Evolutionary conservation across 2,113 vertebrate species (phyloP), one percentile per base, ranked within the genome.

Genomic region (Thryonomys swinderianus): DNA sequence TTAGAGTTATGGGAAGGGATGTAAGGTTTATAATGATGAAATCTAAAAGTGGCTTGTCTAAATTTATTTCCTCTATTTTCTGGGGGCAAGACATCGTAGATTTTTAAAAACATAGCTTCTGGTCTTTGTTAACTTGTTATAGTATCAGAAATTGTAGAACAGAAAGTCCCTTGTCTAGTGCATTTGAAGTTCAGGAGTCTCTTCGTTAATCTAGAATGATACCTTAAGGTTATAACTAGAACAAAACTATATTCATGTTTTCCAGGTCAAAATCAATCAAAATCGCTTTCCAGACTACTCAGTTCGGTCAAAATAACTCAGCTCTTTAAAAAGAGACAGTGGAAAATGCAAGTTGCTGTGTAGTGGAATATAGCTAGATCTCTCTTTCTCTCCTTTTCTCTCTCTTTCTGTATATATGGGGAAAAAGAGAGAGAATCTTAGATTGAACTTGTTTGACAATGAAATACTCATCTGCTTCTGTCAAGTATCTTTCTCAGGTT

Each of bases 281-380:
- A 69, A 66, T 51, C 27, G 74, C 37, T 81, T 83, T 42, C 76
- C 59, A 73, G 42, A 66, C 17, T 51, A 92, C 92, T 59, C 32
- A 30, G 5, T 55, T 90, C 74, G 87, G 25, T 85, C 25, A 62
- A 69, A 76, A 64, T 59, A 85, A 90, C 17, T 73, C 37, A 92
- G 7, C 4, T 30, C 16, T 32, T 78, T 93, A 92, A 88, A 81
- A 87, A 89, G 57, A 74, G 48, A 48, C 3, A 93, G 18, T 45
- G n/a, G 59, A 80, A 64, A 95, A 88, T 73, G 7, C 34, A 92
- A 67, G 16, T 88, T 88, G 45, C 51, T 90, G 93, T 81, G 74
- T 61, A 76, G 64, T 51, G 40, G 27, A 86, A 69, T 80, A 80
- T 84, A 20, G 53, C 5, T 25, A 34, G 6, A 7, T 55, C 53